phyloP scores from a whole-genome alignment of 2,113 vertebrate species.

The Bubo bubo region DNA sequence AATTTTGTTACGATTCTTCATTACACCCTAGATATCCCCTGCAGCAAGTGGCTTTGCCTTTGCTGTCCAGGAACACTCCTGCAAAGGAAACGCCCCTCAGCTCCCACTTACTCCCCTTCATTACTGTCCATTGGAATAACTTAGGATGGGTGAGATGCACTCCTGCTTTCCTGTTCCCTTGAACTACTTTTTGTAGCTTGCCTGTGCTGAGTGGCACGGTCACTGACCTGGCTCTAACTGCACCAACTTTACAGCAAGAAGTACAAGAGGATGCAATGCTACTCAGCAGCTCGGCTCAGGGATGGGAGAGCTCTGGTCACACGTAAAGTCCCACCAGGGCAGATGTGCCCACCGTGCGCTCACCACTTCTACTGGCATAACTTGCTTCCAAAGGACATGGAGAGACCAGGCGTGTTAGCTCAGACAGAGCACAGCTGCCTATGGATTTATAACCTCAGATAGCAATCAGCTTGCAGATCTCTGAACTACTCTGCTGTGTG shows the following conservation, averaged over 20 bases:
- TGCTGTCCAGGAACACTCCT: neutral
- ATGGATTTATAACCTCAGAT: neutral
- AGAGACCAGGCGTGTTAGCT: neutral
- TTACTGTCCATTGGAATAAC: neutral
- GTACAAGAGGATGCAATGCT: fast-evolving
- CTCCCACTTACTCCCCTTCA: too few relatives aligned
- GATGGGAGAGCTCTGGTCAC: neutral
- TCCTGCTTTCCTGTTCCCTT: neutral
- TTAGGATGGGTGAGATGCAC: neutral
- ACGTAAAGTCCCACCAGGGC: neutral
- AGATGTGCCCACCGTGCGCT: neutral
- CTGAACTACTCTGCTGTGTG: neutral
- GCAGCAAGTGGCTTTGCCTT: neutral
- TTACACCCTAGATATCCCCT: neutral
- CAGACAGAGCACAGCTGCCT: neutral
- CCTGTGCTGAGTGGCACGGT: neutral
- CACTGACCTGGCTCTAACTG: neutral
- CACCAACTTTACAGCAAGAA: neutral
- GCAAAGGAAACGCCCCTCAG: neutral
- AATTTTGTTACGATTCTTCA: neutral
- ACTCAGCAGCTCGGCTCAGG: neutral
- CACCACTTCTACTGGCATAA: neutral
- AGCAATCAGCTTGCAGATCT: neutral
- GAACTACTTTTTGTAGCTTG: neutral
- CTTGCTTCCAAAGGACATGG: neutral